A percentile compares a stretch with the other conserved stretches of the same genome.
These are phyloP conservation scores for Pristionchus entomophagus DNA, from an alignment of 2,888 invertebrate genomes.

Conservation along the genomic window DNA sequence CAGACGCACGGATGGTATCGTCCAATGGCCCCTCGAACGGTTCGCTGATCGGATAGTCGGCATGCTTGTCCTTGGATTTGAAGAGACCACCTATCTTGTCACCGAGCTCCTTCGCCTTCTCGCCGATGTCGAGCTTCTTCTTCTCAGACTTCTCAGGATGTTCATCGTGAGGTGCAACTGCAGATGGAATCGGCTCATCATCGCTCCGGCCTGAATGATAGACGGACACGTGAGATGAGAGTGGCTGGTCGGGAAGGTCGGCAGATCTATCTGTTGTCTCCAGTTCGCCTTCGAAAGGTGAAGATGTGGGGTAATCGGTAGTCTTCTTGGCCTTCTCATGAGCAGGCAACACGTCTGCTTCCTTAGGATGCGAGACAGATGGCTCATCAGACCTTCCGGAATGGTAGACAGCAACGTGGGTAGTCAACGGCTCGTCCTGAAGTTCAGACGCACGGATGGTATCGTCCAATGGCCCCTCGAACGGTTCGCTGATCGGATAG, in stretches of 20 bases:
- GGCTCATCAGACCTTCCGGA: neutral
- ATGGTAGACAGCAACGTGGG: neutral
- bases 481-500: neutral
- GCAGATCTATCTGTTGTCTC: neutral
- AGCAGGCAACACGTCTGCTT: neutral
- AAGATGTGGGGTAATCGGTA: neutral
- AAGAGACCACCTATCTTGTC: neutral
- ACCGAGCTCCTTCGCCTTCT: neutral
- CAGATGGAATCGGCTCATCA: neutral
- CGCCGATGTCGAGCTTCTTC: constrained; percentile 5
- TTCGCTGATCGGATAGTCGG: neutral
- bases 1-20: neutral
- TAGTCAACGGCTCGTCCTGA: neutral
- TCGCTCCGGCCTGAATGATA: neutral
- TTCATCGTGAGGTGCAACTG: neutral
- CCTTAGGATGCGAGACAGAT: neutral
- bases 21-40: neutral
- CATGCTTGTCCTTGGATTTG: neutral
- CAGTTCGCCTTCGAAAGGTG: neutral
- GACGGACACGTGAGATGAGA: neutral
- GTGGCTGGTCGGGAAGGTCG: neutral
- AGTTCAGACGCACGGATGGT: neutral
- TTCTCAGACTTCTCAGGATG: neutral
- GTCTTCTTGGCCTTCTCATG: neutral
- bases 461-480: neutral